A percentile compares a stretch with the other conserved stretches of the same genome.
phyloP scores from a whole-genome alignment of 2,113 vertebrate genomes.

The Apodemus speciosus region DNA sequence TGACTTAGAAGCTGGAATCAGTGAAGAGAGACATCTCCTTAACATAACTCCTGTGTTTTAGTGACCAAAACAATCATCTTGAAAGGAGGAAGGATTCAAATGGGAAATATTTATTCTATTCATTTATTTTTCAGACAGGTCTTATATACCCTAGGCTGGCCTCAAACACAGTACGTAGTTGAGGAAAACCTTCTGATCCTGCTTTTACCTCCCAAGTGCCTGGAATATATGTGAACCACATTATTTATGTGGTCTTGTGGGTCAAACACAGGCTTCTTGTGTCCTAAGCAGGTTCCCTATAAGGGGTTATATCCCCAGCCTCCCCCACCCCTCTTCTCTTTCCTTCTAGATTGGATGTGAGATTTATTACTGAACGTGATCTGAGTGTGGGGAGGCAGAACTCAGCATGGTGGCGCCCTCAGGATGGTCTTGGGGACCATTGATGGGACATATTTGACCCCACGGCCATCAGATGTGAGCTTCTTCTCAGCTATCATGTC shows the following conservation, averaged over 20 bases:
- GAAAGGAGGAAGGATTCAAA: neutral
- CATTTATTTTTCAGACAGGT: neutral
- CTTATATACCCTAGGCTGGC: neutral
- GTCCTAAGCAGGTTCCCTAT: neutral
- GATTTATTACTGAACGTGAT: neutral
- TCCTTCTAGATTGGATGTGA: neutral
- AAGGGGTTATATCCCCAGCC: neutral
- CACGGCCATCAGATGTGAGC: neutral
- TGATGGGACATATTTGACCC: neutral
- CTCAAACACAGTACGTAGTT: neutral
- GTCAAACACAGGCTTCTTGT: neutral
- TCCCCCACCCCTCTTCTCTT: neutral
- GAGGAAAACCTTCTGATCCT: neutral
- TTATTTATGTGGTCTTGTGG: neutral
- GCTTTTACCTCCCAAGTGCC: neutral
- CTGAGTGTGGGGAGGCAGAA: neutral
- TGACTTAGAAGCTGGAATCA: neutral
- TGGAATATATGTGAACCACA: neutral
- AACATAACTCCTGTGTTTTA: neutral
- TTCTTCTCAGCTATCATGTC: neutral
- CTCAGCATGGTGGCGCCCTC: neutral
- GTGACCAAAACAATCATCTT: neutral
- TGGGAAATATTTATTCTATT: neutral
- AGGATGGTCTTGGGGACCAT: neutral
- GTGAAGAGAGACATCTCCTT: constrained; percentile 7